Conservation (phyloP, 2,797 vertebrate species). For the Pelobates cultripes region DNA sequence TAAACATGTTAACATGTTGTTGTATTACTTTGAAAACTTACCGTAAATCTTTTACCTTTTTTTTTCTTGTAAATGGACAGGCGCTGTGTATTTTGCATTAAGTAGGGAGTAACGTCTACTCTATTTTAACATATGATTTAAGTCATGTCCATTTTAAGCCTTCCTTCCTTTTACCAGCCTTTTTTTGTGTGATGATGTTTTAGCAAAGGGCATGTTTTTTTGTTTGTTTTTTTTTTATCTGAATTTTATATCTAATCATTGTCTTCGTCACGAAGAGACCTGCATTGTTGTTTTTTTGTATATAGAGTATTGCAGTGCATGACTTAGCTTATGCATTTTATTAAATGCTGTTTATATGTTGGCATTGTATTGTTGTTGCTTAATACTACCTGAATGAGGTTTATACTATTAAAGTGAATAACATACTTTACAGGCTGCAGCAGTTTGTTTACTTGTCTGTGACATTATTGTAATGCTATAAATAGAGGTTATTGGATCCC, state of each 20-base stretch:
- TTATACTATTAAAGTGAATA: constrained; percentile 80
- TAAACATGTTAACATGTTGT: too few species aligned
- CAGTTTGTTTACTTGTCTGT: constrained; percentile 17
- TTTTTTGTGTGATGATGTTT: constrained; percentile 83
- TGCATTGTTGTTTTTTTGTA: constrained; percentile 83
- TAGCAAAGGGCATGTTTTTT: constrained; percentile 85
- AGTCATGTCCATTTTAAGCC: background rate
- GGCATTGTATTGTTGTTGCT: constrained; percentile 86
- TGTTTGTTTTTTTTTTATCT: constrained; percentile 63
- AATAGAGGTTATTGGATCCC: too few species aligned
- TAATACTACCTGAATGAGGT: constrained; percentile 78
- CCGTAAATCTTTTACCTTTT: too few species aligned
- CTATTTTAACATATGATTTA: too few species aligned
- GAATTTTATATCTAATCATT: constrained; percentile 83
- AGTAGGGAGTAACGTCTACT: too few species aligned
- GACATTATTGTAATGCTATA: too few species aligned
- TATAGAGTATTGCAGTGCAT: constrained; percentile 92
- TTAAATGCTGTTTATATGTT: constrained; percentile 87
- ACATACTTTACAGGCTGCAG: constrained; percentile 48
- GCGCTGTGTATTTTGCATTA: too few species aligned
- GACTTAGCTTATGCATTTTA: constrained; percentile 65
- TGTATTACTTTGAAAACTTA: too few species aligned
- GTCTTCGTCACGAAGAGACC: constrained; percentile 73
- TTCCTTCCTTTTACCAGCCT: constrained; percentile 61
- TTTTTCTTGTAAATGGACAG: too few species aligned